Evolutionary conservation across 2,888 invertebrate genomes (phyloP), one percentile per base, ranked within the genome.

Genomic region (Sturmia bella): DNA sequence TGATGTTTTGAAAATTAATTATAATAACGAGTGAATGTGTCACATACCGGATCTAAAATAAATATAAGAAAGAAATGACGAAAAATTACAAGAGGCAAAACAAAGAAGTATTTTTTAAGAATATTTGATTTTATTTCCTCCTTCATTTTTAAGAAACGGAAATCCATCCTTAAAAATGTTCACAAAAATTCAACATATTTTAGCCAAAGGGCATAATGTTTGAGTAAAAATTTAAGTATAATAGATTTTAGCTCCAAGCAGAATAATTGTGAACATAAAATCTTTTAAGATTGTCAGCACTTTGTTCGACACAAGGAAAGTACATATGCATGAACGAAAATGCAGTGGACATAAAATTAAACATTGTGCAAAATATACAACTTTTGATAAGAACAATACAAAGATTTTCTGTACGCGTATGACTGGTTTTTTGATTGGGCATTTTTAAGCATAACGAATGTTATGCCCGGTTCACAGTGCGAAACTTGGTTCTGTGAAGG

Each of bases 1-100:
- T 83, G 72, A 82, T 84, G 85, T 80, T 73, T 73, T 84, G 86
- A 78, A 87, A 87, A 89, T 89, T 88, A 88, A 89, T 89, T 89
- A 87, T 85, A 85, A 85, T 85, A 86, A 85, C 85, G 86, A 85
- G 85, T 80, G 84, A 85, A 85, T 87, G 86, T 87, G 88, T 89
- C 88, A 86, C 80, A 85, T 87, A 87, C 85, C 86, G 84, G 84
- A 84, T 81, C 43, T 15, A 68, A 59, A 50, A 50, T 13, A 43
- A 63, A 50, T 59, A 68, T 17, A 32, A 68, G 24, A 48, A 50
- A n/a, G 11, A 11, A 43, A 43, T 9, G 41, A 54, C 41, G 41
- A 9, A 9, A 11, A 15, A 9, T 48, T 50, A 75, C 24, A 76
- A 66, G 15, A 63, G 63, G 12, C 15, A 13, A 11, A 64, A 56